Evolutionary conservation across 2,113 vertebrate genomes (phyloP).

Genomic region (Pituophis catenifer): DNA sequence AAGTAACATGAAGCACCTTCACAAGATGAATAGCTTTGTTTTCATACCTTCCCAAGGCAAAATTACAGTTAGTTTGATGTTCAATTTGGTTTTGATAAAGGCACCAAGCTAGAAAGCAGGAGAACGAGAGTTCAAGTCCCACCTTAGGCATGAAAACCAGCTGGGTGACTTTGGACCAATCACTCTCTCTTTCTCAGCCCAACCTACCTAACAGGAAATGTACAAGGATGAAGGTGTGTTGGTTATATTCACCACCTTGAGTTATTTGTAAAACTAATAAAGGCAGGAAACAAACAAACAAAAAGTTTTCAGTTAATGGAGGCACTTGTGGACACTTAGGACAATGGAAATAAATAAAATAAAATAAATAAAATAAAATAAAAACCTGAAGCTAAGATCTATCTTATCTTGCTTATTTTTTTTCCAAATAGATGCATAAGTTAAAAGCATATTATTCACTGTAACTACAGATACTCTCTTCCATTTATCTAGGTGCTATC

Average conservation of each 20-base stretch:
- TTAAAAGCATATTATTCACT: not conserved
- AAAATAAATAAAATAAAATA: not conserved
- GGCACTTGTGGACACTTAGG: not conserved
- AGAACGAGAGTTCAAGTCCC: not conserved
- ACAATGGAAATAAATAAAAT: not conserved
- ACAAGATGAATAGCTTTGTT: not conserved
- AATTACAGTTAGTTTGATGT: not conserved
- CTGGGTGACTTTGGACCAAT: not conserved
- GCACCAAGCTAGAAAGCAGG: not conserved
- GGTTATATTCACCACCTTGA: not conserved
- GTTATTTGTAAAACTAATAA: not conserved
- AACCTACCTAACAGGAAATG: not conserved
- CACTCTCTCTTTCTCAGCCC: not conserved
- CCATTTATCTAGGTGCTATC: slow-evolving; percentile 8
- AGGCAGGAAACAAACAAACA: not conserved
- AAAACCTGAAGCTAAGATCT: not conserved
- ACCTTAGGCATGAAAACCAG: not conserved
- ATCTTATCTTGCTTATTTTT: not conserved
- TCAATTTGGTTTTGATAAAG: not conserved
- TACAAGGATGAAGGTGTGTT: not conserved
- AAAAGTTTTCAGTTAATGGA: not conserved
- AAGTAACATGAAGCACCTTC: not conserved
- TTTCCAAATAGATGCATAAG: not conserved
- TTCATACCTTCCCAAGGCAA: not conserved
- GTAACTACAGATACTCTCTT: not conserved